Evolutionary conservation across 2,113 vertebrate species (phyloP).

Genomic region (Pseudolaguvia tuberculata): DNA sequence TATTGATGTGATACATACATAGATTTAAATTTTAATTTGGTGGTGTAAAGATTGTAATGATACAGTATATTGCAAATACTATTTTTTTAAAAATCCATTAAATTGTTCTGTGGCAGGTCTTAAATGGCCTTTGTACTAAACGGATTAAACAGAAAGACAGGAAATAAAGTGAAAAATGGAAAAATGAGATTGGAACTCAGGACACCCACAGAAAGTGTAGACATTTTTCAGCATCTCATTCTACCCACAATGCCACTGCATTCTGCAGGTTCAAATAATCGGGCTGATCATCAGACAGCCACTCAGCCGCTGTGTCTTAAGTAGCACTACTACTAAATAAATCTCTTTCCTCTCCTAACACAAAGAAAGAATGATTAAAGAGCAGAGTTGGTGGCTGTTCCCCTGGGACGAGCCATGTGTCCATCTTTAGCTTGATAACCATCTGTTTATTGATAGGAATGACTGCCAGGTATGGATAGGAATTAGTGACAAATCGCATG

Average conservation of each 20-base stretch:
- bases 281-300: constrained; percentile 23
- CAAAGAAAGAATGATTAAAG: constrained; percentile 52
- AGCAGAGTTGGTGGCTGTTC: constrained; percentile 44
- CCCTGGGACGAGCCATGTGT: constrained; percentile 31
- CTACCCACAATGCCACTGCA: constrained; percentile 38
- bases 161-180: too few species aligned
- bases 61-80: too few species aligned
- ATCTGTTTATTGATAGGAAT: constrained; percentile 52
- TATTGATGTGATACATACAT: too few species aligned
- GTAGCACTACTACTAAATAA: constrained; percentile 20
- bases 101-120: too few species aligned
- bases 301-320: neutral
- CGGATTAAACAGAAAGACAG: too few species aligned
- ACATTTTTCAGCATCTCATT: too few species aligned
- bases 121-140: too few species aligned
- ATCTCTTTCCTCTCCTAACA: constrained; percentile 31
- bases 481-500: constrained; percentile 42
- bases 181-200: too few species aligned
- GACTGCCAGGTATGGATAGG: constrained; percentile 35
- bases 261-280: constrained; percentile 58
- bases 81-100: too few species aligned
- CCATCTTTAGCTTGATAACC: constrained; percentile 42
- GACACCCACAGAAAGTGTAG: too few species aligned
- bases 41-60: too few species aligned
- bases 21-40: too few species aligned